A percentile compares a stretch with the other conserved stretches of the same genome.
These are phyloP conservation scores for Catocala sponsa DNA, from an alignment of 2,888 invertebrate species.

Conservation along the genomic window DNA sequence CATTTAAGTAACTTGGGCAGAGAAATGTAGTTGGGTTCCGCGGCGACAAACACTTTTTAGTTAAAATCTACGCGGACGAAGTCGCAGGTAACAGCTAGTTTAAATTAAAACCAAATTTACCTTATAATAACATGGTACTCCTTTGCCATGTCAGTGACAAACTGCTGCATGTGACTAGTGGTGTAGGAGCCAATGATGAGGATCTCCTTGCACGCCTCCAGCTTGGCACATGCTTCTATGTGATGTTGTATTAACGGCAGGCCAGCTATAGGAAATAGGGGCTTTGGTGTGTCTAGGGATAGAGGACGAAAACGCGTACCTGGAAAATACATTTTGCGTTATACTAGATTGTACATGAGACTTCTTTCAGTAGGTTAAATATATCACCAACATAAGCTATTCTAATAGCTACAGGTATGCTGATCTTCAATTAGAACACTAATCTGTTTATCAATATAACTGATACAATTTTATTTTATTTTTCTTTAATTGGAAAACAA, in stretches of 20 bases:
- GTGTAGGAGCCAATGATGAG: slow-evolving; percentile 98
- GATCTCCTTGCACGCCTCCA: slow-evolving; percentile 95
- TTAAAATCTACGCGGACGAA: no score
- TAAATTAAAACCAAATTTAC: slow-evolving; percentile 69
- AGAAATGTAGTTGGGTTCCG: no score
- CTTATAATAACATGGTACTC: slow-evolving; percentile 94
- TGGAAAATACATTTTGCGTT: slow-evolving; percentile 66
- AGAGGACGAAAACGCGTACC: slow-evolving; percentile 99
- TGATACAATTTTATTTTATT: no score
- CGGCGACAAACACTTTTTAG: no score
- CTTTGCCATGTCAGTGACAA: slow-evolving; percentile 95
- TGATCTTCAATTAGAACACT: no score
- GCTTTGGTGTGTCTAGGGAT: slow-evolving; percentile 98
- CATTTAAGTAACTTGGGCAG: no score
- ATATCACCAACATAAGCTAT: no score
- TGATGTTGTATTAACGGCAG: slow-evolving; percentile 98
- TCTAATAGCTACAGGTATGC: no score
- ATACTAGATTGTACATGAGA: neutral
- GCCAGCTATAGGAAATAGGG: slow-evolving; percentile 98
- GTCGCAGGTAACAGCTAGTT: neutral
- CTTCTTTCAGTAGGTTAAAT: no score
- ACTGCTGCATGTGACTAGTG: slow-evolving; percentile 94
- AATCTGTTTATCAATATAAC: no score
- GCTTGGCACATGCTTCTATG: slow-evolving; percentile 95
- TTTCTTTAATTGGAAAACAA: no score